Base-by-base conservation (phyloP, 2,113 vertebrate species). In the Suricata suricatta region DNA sequence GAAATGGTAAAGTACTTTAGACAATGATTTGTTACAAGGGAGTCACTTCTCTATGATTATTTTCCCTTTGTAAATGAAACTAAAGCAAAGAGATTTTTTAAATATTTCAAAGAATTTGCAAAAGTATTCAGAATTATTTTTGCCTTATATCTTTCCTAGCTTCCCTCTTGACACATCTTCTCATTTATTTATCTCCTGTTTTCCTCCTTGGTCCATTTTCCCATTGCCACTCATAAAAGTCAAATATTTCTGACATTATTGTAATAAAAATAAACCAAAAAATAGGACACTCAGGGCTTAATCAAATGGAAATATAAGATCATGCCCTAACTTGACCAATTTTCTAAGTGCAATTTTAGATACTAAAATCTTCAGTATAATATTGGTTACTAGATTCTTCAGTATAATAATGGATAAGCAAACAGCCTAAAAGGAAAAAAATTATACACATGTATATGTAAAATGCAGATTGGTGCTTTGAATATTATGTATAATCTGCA, bases 331-430 rank as follows among this genome's bases (percentile, higher is more conserved):
- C 3, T 14, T 95, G 52, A 79, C 57, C 47, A 94, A 33, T 81
- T 13, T 1, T 72, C 13, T 35, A 41, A 64, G 41, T 35, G 10
- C 88, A 72, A 93, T 96, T 92, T 74, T 69, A 87, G n/a, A 63
- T 92, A 71, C 69, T 95, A 98, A 98, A 97, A 94, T 90, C 66
- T 95, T 96, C 47, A 54, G 23, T 95, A 7, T 93, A 97, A 95
- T 86, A 96, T 35, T 0, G 0, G 85, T 16, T 15, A 90, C 57
- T 9, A 60, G 57, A 23, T 95, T 90, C 66, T 95, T 96, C 38
- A 50, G 23, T 95, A 8, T 93, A 97, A 95, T 86, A 96, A 44
- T 0, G 0, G 85, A 16, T 15, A 90, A 80, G 29, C 82, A 98
- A 82, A 98, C 91, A 81, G 52, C 87, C 85, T 29, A 89, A 97